Evolutionary conservation across 1,140 invertebrate species (phyloP).

Genomic region (Ladona fulva): DNA sequence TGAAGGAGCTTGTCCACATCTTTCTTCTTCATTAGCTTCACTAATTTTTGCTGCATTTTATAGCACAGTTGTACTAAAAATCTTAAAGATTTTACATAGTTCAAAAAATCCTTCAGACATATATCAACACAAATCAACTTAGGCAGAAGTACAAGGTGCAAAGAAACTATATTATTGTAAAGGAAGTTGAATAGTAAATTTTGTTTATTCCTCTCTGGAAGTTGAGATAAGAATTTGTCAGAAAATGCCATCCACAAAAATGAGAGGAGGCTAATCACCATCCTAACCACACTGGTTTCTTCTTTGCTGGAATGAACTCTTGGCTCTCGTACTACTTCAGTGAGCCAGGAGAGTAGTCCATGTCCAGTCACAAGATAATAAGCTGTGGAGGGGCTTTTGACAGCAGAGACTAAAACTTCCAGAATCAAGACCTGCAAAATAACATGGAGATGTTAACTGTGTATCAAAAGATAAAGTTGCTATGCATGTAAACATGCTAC

Average conservation of each 20-base stretch:
- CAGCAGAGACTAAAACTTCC: slow-evolving; percentile 45
- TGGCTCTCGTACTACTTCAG: slow-evolving; percentile 12
- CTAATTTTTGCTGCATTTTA: slow-evolving; percentile 23
- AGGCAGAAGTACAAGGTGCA: not conserved
- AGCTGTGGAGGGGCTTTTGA: slow-evolving; percentile 46
- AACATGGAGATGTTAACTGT: slow-evolving; percentile 18
- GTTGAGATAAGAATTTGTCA: not conserved
- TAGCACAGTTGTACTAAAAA: slow-evolving; percentile 22
- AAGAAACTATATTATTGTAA: not conserved
- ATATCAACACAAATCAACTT: not conserved
- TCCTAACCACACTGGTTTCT: not conserved
- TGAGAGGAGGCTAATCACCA: not conserved
- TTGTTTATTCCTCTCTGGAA: no score
- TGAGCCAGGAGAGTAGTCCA: slow-evolving; percentile 52
- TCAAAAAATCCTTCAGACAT: slow-evolving; percentile 19
- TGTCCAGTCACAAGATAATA: slow-evolving; percentile 50
- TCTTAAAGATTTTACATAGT: slow-evolving; percentile 21
- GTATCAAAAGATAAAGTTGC: no score
- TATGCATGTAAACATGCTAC: no score
- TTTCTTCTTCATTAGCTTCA: slow-evolving; percentile 23
- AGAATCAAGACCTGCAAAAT: slow-evolving; percentile 44
- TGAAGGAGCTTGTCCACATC: slow-evolving; percentile 25
- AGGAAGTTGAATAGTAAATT: no score
- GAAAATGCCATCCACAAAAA: not conserved
- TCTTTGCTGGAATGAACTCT: not conserved